phyloP scores from a whole-genome alignment of 2,113 vertebrate species.

The Peromyscus polionotus region DNA sequence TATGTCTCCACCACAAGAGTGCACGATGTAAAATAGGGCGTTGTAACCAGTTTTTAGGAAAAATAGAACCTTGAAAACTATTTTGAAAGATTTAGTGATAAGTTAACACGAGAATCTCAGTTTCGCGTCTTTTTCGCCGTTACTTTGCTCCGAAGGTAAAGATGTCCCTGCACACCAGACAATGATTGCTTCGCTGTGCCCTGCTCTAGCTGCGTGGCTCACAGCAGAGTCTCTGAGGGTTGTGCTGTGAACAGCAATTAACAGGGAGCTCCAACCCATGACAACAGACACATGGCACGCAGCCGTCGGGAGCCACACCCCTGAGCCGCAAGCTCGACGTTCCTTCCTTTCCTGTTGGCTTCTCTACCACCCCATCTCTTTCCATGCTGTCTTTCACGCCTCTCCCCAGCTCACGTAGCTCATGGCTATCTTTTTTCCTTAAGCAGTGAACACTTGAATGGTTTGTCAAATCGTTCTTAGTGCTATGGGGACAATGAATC shows the following conservation, averaged over 20 bases:
- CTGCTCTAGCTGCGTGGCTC: background rate
- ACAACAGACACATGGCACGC: background rate
- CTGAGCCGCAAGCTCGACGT: background rate
- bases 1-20: background rate
- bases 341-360: background rate
- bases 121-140: background rate
- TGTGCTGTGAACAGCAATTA: background rate
- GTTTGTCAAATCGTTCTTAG: background rate
- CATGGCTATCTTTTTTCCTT: background rate
- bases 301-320: background rate
- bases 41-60: background rate
- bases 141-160: conserved; percentile 2
- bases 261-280: background rate
- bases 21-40: background rate
- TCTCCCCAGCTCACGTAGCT: background rate
- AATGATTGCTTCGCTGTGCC: background rate
- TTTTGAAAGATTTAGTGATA: background rate
- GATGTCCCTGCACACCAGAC: background rate
- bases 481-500: background rate
- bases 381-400: background rate
- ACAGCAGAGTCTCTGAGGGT: background rate
- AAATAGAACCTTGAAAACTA: background rate
- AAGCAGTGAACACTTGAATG: background rate
- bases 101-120: conserved; percentile 32
- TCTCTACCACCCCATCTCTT: background rate